These are phyloP conservation scores for Cheilosia vulpina DNA, from an alignment of 2,888 invertebrate genomes.

Conservation along the genomic window DNA sequence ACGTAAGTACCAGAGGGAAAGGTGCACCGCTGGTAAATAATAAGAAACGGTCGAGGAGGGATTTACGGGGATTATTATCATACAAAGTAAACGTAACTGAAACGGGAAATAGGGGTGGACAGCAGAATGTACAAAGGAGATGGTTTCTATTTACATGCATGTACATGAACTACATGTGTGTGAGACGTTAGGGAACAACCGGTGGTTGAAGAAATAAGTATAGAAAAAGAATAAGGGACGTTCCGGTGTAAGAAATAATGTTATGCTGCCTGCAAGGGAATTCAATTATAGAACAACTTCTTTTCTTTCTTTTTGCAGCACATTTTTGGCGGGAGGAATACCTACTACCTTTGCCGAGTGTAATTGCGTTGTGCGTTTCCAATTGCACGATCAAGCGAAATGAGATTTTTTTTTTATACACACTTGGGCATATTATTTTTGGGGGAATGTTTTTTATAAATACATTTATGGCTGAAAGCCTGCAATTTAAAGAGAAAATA, in stretches of 20 bases:
- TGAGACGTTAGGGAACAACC: slow-evolving; percentile 46
- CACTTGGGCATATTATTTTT: background rate
- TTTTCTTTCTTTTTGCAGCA: slow-evolving; percentile 2
- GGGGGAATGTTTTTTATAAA: too few relatives aligned
- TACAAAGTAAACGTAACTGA: slow-evolving; percentile 39
- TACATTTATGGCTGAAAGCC: too few relatives aligned
- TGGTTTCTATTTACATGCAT: slow-evolving; percentile 19
- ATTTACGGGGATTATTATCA: slow-evolving; percentile 62
- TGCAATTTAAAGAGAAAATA: too few relatives aligned
- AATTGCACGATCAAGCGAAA: slow-evolving; percentile 23
- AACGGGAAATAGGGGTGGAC: slow-evolving; percentile 64
- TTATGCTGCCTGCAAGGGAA: slow-evolving; percentile 40
- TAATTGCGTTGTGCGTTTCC: slow-evolving; percentile 19
- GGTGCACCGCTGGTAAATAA: slow-evolving; percentile 53
- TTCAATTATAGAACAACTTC: slow-evolving; percentile 12
- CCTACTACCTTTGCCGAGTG: slow-evolving; percentile 1
- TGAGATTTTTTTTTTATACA: background rate
- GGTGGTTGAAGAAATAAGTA: slow-evolving; percentile 57
- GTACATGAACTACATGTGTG: background rate
- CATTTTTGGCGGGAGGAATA: slow-evolving; percentile 56
- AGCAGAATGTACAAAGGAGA: slow-evolving; percentile 39
- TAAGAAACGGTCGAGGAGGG: slow-evolving; percentile 60
- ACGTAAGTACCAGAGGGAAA: slow-evolving; percentile 43
- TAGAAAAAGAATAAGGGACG: slow-evolving; percentile 24
- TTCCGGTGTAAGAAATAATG: slow-evolving; percentile 46